phyloP scores from a whole-genome alignment of 2,888 invertebrate species.

The Meiosimyza platycephala region DNA sequence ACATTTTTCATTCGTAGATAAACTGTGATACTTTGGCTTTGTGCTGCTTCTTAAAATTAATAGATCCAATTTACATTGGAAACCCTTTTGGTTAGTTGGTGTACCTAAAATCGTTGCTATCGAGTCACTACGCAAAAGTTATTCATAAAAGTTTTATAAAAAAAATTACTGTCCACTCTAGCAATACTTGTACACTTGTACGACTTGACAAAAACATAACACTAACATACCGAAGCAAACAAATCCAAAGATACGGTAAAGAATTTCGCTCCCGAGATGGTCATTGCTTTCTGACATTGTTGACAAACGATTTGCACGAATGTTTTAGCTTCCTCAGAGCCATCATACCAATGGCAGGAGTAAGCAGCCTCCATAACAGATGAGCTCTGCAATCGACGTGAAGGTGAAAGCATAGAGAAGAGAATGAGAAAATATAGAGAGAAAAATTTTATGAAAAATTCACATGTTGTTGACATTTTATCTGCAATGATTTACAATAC shows the following conservation, averaged over 20 bases:
- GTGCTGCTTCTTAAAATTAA: no score
- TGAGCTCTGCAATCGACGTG: slow-evolving; percentile 74
- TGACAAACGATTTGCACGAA: slow-evolving; percentile 92
- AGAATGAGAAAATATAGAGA: slow-evolving; percentile 14
- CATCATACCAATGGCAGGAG: slow-evolving; percentile 91
- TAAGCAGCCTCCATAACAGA: slow-evolving; percentile 93
- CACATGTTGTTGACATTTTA: no score
- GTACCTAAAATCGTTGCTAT: no score
- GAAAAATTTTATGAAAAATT: slow-evolving; percentile 28
- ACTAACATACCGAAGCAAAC: slow-evolving; percentile 84
- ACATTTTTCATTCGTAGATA: no score
- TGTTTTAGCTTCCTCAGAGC: slow-evolving; percentile 89
- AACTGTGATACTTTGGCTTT: no score
- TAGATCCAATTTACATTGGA: no score
- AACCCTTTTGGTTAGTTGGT: no score
- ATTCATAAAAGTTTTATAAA: no score
- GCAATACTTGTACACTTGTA: slow-evolving; percentile 10
- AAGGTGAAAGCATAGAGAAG: background rate
- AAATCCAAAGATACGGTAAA: slow-evolving; percentile 89
- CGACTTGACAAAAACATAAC: no score
- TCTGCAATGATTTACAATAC: no score
- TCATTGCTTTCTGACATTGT: slow-evolving; percentile 90
- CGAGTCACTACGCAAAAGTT: no score
- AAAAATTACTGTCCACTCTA: no score
- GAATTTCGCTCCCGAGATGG: slow-evolving; percentile 89